These are phyloP conservation scores for Pagrus major DNA, from an alignment of 2,113 vertebrate species.

Conservation along the genomic window DNA sequence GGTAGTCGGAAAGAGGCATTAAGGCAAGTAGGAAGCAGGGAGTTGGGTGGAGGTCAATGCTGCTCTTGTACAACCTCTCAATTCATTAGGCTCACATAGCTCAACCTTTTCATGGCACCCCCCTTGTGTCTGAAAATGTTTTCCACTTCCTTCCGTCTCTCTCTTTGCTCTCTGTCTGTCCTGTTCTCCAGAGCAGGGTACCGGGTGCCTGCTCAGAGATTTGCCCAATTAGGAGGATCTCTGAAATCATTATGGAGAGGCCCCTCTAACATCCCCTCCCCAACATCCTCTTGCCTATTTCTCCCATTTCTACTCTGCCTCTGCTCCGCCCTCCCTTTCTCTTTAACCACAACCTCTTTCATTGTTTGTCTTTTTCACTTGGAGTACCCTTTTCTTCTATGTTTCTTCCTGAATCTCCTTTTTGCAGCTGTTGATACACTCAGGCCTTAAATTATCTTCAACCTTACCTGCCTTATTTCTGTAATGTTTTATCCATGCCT, in stretches of 20 bases:
- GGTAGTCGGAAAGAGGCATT: slow-evolving; percentile 21
- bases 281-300: slow-evolving; percentile 25
- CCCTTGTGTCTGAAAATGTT: slow-evolving; percentile 60
- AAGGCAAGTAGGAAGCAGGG: slow-evolving; percentile 42
- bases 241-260: slow-evolving; percentile 60
- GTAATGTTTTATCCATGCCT: not conserved
- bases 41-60: slow-evolving; percentile 56
- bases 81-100: slow-evolving; percentile 74
- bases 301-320: slow-evolving; percentile 25
- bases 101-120: slow-evolving; percentile 71
- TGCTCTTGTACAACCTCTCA: slow-evolving; percentile 64
- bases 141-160: slow-evolving; percentile 37
- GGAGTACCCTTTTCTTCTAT: not conserved
- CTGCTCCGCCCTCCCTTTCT: slow-evolving; percentile 11
- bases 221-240: slow-evolving; percentile 78
- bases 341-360: slow-evolving; percentile 4
- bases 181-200: slow-evolving; percentile 51
- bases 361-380: slow-evolving; percentile 22
- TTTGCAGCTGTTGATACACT: not conserved
- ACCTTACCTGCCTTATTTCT: not conserved
- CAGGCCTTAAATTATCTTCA: slow-evolving; percentile 26
- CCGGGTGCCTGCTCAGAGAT: slow-evolving; percentile 59
- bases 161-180: slow-evolving; percentile 52
- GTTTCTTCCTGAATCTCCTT: slow-evolving; percentile 7
- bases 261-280: slow-evolving; percentile 9